Conservation (phyloP, 1,140 invertebrate genomes). For the Linepithema humile region DNA sequence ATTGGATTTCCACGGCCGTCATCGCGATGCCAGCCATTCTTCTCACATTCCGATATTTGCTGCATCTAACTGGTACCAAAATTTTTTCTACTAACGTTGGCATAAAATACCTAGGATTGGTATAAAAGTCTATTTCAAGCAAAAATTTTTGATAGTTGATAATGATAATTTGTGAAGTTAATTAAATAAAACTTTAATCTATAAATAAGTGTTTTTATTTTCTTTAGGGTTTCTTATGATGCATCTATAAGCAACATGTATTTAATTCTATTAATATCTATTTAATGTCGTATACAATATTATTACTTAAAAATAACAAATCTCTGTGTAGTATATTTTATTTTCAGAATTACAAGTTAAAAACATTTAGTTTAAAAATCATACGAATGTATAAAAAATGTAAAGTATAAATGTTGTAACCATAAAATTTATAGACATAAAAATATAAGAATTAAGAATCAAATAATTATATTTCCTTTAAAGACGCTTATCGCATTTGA, state of each 20-base stretch:
- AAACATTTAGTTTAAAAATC: background rate
- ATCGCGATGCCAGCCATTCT: background rate
- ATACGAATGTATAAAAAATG: background rate
- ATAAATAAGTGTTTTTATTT: too few species aligned
- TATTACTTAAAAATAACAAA: background rate
- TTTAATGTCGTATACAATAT: background rate
- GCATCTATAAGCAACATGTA: background rate
- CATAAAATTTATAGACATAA: background rate
- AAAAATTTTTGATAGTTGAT: too few species aligned
- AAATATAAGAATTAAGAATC: too few species aligned
- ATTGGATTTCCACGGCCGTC: conserved; percentile 23
- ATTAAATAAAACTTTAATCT: too few species aligned
- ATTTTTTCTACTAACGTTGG: background rate
- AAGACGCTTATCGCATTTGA: too few species aligned
- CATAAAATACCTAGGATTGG: background rate
- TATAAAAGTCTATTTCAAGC: too few species aligned
- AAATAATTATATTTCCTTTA: background rate
- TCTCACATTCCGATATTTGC: background rate
- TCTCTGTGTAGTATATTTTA: background rate
- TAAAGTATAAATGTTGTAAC: background rate
- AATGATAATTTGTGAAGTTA: too few species aligned
- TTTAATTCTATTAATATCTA: too few species aligned
- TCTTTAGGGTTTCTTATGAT: background rate
- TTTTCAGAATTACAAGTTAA: background rate
- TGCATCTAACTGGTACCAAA: background rate